These are phyloP conservation scores for Linepithema humile DNA, from an alignment of 1,140 invertebrate genomes.

Conservation along the genomic window DNA sequence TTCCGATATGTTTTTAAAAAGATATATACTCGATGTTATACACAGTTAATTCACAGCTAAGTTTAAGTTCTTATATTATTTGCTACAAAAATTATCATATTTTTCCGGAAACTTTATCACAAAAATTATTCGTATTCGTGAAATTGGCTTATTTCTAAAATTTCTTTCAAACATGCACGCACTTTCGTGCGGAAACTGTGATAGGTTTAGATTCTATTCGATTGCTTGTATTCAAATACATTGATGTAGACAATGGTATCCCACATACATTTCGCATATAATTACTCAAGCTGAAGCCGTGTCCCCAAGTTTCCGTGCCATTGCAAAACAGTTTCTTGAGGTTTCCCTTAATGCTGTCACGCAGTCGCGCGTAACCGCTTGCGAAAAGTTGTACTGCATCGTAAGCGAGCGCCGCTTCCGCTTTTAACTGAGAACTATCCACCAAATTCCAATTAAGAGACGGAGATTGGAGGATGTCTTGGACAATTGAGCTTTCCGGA, in stretches of 20 bases:
- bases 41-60: neutral
- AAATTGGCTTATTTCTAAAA: no score
- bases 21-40: neutral
- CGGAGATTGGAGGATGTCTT: slow-evolving; percentile 80
- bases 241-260: neutral
- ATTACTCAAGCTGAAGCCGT: slow-evolving; percentile 92
- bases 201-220: no score
- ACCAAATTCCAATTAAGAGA: slow-evolving; percentile 69
- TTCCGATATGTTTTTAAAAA: neutral
- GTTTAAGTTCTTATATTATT: neutral
- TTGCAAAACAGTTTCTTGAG: slow-evolving; percentile 92
- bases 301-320: slow-evolving; percentile 88
- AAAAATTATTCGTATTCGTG: no score
- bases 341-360: slow-evolving; percentile 91
- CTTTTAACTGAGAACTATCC: slow-evolving; percentile 85
- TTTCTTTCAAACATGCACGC: no score
- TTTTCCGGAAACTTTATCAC: no score
- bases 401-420: slow-evolving; percentile 96
- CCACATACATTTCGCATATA: slow-evolving; percentile 91
- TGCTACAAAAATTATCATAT: no score
- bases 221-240: neutral
- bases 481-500: slow-evolving; percentile 85
- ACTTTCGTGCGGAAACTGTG: no score
- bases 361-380: slow-evolving; percentile 94
- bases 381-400: slow-evolving; percentile 97